phyloP scores from a whole-genome alignment of 2,113 vertebrate species.

The Xyliphius kryptos region DNA sequence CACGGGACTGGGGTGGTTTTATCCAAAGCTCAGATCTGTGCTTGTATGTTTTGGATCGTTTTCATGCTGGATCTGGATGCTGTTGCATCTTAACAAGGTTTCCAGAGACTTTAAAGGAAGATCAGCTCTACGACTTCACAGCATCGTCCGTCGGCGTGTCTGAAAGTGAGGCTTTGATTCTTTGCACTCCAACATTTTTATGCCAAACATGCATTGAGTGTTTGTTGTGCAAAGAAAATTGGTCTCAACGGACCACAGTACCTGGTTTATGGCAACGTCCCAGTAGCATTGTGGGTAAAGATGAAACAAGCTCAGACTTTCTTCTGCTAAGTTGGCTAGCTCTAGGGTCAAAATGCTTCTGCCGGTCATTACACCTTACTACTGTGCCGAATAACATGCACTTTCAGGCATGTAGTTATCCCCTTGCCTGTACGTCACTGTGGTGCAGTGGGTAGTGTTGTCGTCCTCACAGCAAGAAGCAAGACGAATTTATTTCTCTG shows the following conservation, averaged over 20 bases:
- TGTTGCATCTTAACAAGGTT: neutral
- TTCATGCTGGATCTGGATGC: slow-evolving; percentile 9
- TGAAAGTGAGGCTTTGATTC: neutral
- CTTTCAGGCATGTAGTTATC: neutral
- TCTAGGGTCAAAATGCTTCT: neutral
- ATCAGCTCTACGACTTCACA: neutral
- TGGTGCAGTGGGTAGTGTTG: too few species aligned
- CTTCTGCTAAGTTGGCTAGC: too few species aligned
- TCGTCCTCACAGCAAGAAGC: too few species aligned
- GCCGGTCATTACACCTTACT: neutral
- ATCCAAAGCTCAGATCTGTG: neutral
- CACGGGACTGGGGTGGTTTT: neutral
- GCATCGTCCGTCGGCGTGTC: neutral
- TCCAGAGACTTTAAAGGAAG: neutral
- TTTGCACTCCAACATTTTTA: neutral
- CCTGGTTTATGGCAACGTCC: neutral
- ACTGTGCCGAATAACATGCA: too few species aligned
- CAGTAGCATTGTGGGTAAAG: neutral
- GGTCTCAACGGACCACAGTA: neutral
- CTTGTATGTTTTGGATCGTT: slow-evolving; percentile 4
- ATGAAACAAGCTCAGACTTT: too few species aligned
- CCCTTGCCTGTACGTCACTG: neutral
- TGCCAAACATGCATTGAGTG: neutral
- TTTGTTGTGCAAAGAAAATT: neutral
- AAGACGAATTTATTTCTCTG: too few species aligned